Evolutionary conservation across 1,140 invertebrate species (phyloP).

Genomic region (Planococcus citri): DNA sequence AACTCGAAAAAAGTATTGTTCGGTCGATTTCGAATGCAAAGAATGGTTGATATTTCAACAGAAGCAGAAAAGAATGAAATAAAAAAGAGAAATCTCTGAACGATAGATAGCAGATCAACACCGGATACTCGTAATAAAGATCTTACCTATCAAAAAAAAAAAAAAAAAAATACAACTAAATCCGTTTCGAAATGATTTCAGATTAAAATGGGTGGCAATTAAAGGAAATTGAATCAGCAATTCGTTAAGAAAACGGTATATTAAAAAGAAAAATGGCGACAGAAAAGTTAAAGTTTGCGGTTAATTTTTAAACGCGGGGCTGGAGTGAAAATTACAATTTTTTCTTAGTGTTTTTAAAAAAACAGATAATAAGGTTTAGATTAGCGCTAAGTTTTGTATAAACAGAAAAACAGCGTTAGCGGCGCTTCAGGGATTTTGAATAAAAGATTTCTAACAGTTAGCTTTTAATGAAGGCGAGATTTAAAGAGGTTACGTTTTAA

Average conservation of each 20-base stretch:
- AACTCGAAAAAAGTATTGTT: too few relatives aligned
- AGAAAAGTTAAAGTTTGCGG: not conserved
- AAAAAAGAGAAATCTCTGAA: too few relatives aligned
- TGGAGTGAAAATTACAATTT: not conserved
- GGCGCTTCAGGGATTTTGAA: conserved; percentile 5
- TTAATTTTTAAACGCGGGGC: conserved; percentile 2
- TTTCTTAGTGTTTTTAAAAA: not conserved
- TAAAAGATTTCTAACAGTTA: conserved; percentile 8
- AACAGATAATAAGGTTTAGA: conserved; percentile 6
- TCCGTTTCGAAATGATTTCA: not conserved
- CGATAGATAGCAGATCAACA: too few relatives aligned
- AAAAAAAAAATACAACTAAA: too few relatives aligned
- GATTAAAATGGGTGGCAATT: not conserved
- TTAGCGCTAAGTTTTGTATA: conserved; percentile 3
- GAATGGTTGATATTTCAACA: too few relatives aligned
- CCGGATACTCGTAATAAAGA: too few relatives aligned
- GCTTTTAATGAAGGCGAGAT: conserved; percentile 6
- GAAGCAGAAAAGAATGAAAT: too few relatives aligned
- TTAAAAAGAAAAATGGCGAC: not conserved
- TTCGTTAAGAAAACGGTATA: not conserved
- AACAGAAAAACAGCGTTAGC: conserved; percentile 6
- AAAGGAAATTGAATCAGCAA: not conserved
- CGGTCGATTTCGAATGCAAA: too few relatives aligned
- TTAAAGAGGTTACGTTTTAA: conserved; percentile 4
- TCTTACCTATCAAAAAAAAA: too few relatives aligned